Percentiles rank a stretch among this genome's conserved stretches.
Evolutionary conservation across 2,113 vertebrate species (phyloP).

Genomic region (Fregata magnificens): DNA sequence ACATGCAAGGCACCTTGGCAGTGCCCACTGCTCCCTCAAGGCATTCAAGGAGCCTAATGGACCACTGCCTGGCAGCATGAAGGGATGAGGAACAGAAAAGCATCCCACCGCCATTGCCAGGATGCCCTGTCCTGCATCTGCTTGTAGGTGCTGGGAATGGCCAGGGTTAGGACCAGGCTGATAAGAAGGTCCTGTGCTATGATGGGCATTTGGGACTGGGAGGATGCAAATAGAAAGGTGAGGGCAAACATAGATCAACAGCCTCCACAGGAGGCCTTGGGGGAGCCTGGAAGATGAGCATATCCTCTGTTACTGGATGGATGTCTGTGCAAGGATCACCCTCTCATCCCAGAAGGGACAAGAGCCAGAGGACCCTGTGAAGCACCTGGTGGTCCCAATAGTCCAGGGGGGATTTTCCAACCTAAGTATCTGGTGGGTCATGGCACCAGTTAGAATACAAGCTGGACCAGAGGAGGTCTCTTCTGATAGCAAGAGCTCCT

Average conservation of each 20-base stretch:
- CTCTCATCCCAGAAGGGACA: not conserved
- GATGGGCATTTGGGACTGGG: not conserved
- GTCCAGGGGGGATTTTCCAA: not conserved
- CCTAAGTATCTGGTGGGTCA: not conserved
- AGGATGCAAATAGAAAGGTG: not conserved
- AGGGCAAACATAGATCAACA: not conserved
- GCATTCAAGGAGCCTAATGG: not conserved
- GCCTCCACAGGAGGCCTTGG: not conserved
- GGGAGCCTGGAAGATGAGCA: not conserved
- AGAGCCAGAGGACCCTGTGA: not conserved
- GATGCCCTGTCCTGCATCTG: not conserved
- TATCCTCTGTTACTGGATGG: not conserved
- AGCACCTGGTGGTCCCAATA: not conserved
- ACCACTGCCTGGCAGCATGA: not conserved
- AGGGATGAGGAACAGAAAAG: not conserved
- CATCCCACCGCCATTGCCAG: not conserved
- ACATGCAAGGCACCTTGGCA: not conserved
- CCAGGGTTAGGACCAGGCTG: not conserved
- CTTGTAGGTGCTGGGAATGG: not conserved
- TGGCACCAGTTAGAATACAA: not conserved
- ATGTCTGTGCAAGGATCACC: not conserved
- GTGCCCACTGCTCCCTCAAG: not conserved
- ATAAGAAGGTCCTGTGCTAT: not conserved
- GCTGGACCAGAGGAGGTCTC: not conserved
- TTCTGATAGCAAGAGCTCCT: not conserved